phyloP scores from a whole-genome alignment of 2,888 invertebrate species.

The Stenotaenia linearis region DNA sequence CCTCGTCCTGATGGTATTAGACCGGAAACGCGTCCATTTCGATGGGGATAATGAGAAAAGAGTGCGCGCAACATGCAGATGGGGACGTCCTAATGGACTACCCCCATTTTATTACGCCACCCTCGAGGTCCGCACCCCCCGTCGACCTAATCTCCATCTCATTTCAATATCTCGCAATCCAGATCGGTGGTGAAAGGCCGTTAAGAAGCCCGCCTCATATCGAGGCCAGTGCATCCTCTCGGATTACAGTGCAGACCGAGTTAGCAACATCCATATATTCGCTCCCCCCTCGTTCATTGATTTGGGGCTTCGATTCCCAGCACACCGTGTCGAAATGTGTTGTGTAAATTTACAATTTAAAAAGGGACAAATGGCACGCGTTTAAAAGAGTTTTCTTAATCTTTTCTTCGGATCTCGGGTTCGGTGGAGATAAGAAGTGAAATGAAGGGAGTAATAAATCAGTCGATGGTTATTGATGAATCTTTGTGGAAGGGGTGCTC shows the following conservation, averaged over 20 bases:
- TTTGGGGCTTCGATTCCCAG: conserved; percentile 27
- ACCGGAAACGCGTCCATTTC: neutral
- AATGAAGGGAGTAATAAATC: neutral
- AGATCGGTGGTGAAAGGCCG: conserved; percentile 14
- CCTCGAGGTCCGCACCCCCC: neutral
- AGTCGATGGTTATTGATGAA: neutral
- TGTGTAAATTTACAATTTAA: conserved; percentile 30
- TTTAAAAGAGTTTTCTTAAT: neutral
- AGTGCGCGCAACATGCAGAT: conserved; percentile 10
- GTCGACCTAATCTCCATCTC: conserved; percentile 31
- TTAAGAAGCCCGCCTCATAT: neutral
- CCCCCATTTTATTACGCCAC: conserved; percentile 30
- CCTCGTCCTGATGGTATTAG: neutral
- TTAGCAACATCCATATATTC: neutral
- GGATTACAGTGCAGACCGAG: neutral
- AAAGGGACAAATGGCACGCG: neutral
- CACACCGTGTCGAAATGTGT: conserved; percentile 11
- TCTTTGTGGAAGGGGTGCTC: neutral
- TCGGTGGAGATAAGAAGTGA: neutral
- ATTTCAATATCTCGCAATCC: conserved; percentile 32
- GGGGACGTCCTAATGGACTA: conserved; percentile 29
- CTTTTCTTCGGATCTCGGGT: neutral
- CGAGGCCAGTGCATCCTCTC: conserved; percentile 17
- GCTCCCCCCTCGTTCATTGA: neutral
- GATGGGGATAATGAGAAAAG: neutral